Conservation (phyloP, 2,797 vertebrate species). For the Pitangus sulphuratus region DNA sequence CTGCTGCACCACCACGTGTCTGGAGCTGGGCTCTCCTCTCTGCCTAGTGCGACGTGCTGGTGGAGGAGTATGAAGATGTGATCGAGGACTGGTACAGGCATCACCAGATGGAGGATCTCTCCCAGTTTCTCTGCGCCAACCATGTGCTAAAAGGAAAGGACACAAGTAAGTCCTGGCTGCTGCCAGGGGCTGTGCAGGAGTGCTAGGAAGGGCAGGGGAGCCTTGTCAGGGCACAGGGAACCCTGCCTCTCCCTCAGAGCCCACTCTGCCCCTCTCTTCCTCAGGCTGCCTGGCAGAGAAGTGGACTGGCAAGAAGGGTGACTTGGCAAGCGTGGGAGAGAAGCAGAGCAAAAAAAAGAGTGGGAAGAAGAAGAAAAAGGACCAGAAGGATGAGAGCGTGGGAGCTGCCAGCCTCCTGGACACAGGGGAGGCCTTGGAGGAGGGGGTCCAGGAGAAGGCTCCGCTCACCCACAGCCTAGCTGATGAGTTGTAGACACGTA, state of each 20-base stretch:
- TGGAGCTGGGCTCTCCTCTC: not conserved
- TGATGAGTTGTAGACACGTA: constrained; percentile 70
- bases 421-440: not conserved
- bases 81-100: constrained; percentile 97
- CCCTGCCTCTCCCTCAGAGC: not conserved
- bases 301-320: constrained; percentile 86
- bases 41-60: constrained; percentile 88
- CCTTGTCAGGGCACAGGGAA: accelerated
- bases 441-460: constrained; percentile 79
- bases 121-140: constrained; percentile 89
- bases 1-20: accelerated
- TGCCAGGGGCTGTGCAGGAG: accelerated
- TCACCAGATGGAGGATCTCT: constrained; percentile 91
- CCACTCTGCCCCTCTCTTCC: not conserved
- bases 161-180: constrained; percentile 74
- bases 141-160: constrained; percentile 92
- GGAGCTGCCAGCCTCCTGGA: constrained; percentile 29
- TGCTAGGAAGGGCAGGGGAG: accelerated
- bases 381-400: not conserved
- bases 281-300: constrained; percentile 87
- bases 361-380: constrained; percentile 49
- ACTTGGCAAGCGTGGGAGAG: constrained; percentile 77
- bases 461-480: constrained; percentile 77
- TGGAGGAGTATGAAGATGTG: constrained; percentile 93
- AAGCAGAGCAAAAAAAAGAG: constrained; percentile 85